Conservation (phyloP, 2,888 invertebrate species). For the Iselma pallidipennis region DNA sequence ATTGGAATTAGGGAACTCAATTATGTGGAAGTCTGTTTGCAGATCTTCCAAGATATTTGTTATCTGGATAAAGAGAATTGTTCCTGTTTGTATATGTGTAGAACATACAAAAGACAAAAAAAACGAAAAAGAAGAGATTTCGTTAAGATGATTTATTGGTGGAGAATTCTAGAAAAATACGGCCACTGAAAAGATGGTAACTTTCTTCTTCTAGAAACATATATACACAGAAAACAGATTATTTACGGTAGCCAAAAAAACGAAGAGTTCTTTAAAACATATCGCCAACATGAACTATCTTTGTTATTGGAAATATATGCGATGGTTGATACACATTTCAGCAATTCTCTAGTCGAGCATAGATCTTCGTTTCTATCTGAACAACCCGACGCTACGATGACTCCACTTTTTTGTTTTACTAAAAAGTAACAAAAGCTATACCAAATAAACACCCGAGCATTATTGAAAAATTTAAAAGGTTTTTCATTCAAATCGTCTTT, state of each 20-base stretch:
- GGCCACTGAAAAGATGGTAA: background rate
- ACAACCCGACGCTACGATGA: no score
- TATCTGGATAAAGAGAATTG: background rate
- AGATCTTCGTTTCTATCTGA: background rate
- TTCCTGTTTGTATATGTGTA: background rate
- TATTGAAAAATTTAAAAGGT: background rate
- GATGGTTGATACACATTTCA: background rate
- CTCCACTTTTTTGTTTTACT: no score
- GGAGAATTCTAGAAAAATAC: background rate
- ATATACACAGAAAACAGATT: background rate
- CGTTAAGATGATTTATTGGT: slow-evolving; percentile 19
- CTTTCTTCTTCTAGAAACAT: background rate
- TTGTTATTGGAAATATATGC: background rate
- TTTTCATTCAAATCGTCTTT: background rate
- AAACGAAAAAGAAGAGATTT: slow-evolving; percentile 4
- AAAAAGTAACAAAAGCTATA: no score
- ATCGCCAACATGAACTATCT: background rate
- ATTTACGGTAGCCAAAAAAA: background rate
- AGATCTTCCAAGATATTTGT: slow-evolving; percentile 10
- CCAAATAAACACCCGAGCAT: no score
- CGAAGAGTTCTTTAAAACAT: background rate
- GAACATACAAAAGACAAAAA: background rate
- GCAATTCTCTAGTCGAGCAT: background rate
- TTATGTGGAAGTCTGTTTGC: slow-evolving; percentile 18
- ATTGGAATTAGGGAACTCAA: slow-evolving; percentile 20